Conservation (phyloP, 1,140 invertebrate genomes). For the Coenobita brevimanus region DNA sequence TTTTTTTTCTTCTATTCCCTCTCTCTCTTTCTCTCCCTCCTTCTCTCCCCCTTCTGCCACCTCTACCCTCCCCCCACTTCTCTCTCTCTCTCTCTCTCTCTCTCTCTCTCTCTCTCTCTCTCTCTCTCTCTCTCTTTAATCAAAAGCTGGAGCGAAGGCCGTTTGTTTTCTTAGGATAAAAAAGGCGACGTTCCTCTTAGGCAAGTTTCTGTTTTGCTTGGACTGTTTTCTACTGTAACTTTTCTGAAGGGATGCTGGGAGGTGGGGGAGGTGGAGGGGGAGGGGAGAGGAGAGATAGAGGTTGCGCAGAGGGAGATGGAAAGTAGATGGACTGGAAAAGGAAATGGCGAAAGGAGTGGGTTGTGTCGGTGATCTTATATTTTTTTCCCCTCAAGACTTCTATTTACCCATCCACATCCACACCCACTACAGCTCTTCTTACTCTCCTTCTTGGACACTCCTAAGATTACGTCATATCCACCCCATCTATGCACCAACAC, state of each 20-base stretch:
- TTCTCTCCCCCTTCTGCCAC: neutral
- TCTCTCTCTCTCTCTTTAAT: constrained; percentile 56
- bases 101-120: neutral
- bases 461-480: neutral
- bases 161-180: constrained; percentile 66
- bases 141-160: constrained; percentile 63
- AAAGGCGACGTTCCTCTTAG: constrained; percentile 60
- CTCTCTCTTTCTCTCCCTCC: constrained; percentile 20
- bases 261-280: too few relatives aligned
- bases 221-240: constrained; percentile 58
- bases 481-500: too few relatives aligned
- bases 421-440: too few relatives aligned
- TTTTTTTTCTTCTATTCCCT: neutral
- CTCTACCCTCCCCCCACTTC: neutral
- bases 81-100: constrained; percentile 20
- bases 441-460: neutral
- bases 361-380: too few relatives aligned
- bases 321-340: neutral
- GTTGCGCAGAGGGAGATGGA: neutral
- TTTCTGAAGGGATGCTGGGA: neutral
- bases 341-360: too few relatives aligned
- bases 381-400: too few relatives aligned
- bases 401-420: too few relatives aligned
- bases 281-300: too few relatives aligned
- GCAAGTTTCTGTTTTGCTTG: constrained; percentile 66